phyloP scores from a whole-genome alignment of 2,113 vertebrate species.

The Sinosuthora webbiana region DNA sequence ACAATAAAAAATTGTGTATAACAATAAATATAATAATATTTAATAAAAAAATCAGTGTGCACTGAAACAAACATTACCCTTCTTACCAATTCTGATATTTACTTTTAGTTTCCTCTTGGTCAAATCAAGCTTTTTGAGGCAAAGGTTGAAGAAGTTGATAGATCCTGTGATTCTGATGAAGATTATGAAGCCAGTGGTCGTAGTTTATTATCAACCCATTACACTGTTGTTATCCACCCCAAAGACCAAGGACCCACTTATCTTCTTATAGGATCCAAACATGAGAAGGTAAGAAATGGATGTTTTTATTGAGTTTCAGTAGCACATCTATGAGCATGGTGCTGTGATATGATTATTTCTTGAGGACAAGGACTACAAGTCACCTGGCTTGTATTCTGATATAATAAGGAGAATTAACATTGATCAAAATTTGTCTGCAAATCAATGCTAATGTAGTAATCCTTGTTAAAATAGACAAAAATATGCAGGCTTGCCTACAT shows the following conservation, averaged over 20 bases:
- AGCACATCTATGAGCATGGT: not conserved
- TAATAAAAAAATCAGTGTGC: not conserved
- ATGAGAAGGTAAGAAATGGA: conserved; percentile 84
- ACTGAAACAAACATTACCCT: not conserved
- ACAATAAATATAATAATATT: not conserved
- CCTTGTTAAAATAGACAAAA: not conserved
- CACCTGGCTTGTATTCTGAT: not conserved
- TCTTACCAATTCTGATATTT: conserved; percentile 18
- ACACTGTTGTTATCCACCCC: conserved; percentile 86
- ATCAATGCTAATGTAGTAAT: not conserved
- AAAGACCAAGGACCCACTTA: conserved; percentile 90
- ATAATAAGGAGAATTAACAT: not conserved
- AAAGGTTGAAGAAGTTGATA: conserved; percentile 89
- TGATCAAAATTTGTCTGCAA: not conserved
- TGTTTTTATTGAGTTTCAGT: not conserved
- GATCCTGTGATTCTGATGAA: conserved; percentile 87
- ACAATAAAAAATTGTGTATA: not conserved
- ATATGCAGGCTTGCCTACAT: not conserved
- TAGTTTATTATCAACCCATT: conserved; percentile 79
- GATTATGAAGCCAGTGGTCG: conserved; percentile 84
- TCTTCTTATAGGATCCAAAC: conserved; percentile 87
- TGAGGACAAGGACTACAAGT: not conserved
- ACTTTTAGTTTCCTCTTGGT: conserved; percentile 90
- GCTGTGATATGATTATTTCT: not conserved
- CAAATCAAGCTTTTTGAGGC: conserved; percentile 95